A percentile compares a stretch with the other conserved stretches of the same genome.
Conservation (phyloP, 2,888 invertebrate genomes). For the Acrocera orbiculus region DNA sequence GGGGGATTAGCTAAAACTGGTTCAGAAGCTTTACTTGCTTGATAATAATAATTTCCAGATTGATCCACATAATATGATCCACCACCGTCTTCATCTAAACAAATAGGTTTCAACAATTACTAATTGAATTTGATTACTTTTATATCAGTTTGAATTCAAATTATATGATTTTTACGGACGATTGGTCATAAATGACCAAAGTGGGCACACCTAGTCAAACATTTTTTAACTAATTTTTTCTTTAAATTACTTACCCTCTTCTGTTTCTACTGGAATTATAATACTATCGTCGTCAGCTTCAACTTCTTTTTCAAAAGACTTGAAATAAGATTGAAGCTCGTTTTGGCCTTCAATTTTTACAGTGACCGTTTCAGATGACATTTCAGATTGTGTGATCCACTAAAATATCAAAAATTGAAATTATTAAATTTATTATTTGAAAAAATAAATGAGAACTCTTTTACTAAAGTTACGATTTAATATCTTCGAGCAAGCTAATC, state of each 20-base stretch:
- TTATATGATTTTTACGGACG: too few species aligned
- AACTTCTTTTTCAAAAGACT: slow-evolving; percentile 67
- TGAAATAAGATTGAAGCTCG: slow-evolving; percentile 59
- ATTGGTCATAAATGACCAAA: too few species aligned
- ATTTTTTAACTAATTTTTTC: too few species aligned
- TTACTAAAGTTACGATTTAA: too few species aligned
- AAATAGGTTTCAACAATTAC: too few species aligned
- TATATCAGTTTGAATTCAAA: too few species aligned
- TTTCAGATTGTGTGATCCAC: neutral
- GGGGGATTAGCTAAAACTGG: slow-evolving; percentile 46
- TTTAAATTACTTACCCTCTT: slow-evolving; percentile 11
- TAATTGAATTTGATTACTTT: too few species aligned
- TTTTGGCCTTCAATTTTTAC: slow-evolving; percentile 19
- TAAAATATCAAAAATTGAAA: too few species aligned
- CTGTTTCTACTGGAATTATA: slow-evolving; percentile 14
- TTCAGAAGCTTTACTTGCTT: slow-evolving; percentile 46
- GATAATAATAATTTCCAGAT: slow-evolving; percentile 67
- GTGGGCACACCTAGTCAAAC: too few species aligned
- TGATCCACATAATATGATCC: slow-evolving; percentile 69
- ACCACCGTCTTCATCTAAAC: slow-evolving; percentile 36
- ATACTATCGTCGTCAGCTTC: slow-evolving; percentile 21
- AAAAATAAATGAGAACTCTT: too few species aligned
- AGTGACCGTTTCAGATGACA: neutral
- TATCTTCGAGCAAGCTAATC: too few species aligned
- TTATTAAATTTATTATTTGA: too few species aligned